Conservation (phyloP, 2,113 vertebrate species). For the Podiceps cristatus region DNA sequence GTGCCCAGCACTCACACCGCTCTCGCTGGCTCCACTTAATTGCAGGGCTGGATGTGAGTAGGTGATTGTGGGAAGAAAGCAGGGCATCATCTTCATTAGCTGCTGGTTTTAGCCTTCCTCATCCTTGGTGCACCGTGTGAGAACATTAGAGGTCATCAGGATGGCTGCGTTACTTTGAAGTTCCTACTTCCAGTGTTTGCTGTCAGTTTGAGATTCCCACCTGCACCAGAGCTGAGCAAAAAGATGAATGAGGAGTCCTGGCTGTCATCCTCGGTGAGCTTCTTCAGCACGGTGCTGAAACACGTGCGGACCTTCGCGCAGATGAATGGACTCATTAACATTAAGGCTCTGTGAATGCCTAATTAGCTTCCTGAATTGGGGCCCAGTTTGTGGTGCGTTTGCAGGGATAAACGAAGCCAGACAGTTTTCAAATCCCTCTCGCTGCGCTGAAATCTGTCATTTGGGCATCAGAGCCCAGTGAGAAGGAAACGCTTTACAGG, state of each 20-base stretch:
- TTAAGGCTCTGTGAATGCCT: neutral
- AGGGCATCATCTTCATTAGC: neutral
- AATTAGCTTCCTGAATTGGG: slow-evolving; percentile 1
- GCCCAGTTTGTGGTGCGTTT: neutral
- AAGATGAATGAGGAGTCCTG: neutral
- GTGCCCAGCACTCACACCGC: neutral
- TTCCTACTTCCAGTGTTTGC: neutral
- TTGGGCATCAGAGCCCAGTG: neutral
- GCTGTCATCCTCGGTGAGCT: neutral
- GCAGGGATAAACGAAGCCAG: neutral
- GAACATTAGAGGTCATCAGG: neutral
- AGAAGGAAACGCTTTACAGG: neutral
- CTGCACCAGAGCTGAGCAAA: neutral
- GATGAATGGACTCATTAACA: neutral
- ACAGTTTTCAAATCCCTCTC: neutral
- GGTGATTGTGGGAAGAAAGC: neutral
- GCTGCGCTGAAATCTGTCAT: neutral
- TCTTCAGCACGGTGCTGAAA: neutral
- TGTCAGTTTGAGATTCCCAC: neutral
- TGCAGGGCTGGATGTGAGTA: neutral
- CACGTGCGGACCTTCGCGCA: neutral
- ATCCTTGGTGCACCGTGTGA: neutral
- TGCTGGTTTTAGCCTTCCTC: neutral
- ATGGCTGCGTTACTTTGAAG: neutral
- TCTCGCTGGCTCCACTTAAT: neutral